Percentiles rank a stretch among this genome's conserved stretches.
phyloP scores from a whole-genome alignment of 2,888 invertebrate species.

The Horisme vitalbata region DNA sequence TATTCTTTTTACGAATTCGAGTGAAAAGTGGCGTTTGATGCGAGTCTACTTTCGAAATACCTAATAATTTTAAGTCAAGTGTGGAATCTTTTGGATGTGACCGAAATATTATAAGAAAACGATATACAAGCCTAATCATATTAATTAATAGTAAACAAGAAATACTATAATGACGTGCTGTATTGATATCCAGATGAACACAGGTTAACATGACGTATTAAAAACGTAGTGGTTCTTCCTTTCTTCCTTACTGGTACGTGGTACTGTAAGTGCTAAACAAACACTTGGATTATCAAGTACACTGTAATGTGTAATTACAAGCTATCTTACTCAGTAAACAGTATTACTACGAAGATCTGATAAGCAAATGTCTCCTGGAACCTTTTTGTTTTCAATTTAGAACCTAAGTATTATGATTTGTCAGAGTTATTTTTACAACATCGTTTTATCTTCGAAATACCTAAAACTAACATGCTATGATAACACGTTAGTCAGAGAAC shows the following conservation, averaged over 20 bases:
- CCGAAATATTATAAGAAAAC: no score
- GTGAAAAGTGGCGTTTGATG: no score
- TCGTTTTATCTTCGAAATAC: neutral
- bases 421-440: neutral
- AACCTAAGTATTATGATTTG: neutral
- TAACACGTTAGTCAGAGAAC: neutral
- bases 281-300: constrained; percentile 9
- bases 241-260: constrained; percentile 3
- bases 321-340: neutral
- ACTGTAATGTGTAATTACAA: constrained; percentile 8
- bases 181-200: no score
- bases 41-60: no score
- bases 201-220: no score
- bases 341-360: neutral
- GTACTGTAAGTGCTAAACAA: constrained; percentile 11
- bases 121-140: no score
- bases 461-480: neutral
- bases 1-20: no score
- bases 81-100: no score
- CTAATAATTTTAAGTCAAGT: no score
- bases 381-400: neutral
- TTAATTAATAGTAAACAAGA: no score
- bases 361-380: constrained; percentile 1
- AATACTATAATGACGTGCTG: no score
- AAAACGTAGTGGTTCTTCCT: no score